A percentile compares a stretch with the other conserved stretches of the same genome.
phyloP scores from a whole-genome alignment of 2,113 vertebrate species.

The Aplodontia rufa region DNA sequence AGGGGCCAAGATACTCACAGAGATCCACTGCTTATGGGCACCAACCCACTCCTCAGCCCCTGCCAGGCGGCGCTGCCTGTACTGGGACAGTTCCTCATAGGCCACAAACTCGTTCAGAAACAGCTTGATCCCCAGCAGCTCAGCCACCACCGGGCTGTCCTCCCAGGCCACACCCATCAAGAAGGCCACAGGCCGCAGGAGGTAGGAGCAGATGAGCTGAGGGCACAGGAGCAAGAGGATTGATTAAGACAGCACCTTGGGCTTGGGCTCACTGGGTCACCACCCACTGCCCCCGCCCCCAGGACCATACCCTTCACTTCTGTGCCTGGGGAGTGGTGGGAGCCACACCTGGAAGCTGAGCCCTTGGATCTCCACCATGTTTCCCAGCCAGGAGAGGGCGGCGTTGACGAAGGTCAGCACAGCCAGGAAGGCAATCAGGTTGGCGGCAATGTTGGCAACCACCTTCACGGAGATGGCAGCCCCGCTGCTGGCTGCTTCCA shows the following conservation, averaged over 20 bases:
- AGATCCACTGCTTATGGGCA: conserved; percentile 88
- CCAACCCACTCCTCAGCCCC: conserved; percentile 84
- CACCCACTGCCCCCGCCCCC: accelerated
- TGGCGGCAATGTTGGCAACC: conserved; percentile 92
- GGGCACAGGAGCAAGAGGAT: not conserved
- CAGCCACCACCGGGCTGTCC: conserved; percentile 89
- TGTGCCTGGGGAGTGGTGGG: accelerated
- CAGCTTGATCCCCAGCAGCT: conserved; percentile 94
- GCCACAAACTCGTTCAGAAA: conserved; percentile 98
- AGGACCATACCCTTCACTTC: too few species aligned
- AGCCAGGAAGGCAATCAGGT: conserved; percentile 94
- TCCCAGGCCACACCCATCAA: conserved; percentile 93
- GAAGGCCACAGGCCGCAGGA: conserved; percentile 83
- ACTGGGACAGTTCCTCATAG: conserved; percentile 87
- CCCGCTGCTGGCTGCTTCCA: conserved; percentile 94
- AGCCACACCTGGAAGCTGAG: conserved; percentile 92
- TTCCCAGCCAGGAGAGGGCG: conserved; percentile 90
- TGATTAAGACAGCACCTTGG: not conserved
- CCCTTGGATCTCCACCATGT: conserved; percentile 89
- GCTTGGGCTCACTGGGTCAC: not conserved
- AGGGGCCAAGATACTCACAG: conserved; percentile 84
- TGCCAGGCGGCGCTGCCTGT: conserved; percentile 87
- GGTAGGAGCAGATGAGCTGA: conserved; percentile 74
- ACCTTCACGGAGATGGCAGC: conserved; percentile 90
- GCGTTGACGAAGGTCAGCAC: conserved; percentile 92